Conservation (phyloP, 2,113 vertebrate genomes). For the Pao palembangensis region DNA sequence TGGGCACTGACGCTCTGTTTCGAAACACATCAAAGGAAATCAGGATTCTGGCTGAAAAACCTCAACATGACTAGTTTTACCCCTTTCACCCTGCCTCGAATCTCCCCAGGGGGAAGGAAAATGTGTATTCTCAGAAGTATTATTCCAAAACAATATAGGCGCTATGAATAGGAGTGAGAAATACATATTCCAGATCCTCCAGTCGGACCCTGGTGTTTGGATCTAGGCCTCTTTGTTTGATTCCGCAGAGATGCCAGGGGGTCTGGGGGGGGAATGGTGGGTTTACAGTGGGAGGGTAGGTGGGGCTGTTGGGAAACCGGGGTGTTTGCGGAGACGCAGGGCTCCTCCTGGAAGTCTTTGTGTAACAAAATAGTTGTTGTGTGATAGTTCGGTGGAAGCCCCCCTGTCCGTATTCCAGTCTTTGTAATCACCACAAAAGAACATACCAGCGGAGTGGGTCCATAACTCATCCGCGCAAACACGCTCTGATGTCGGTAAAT, state of each 20-base stretch:
- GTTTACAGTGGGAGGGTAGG: conserved; percentile 39
- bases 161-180: conserved; percentile 50
- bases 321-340: conserved; percentile 52
- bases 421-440: conserved; percentile 75
- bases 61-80: conserved; percentile 51
- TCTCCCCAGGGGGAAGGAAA: conserved; percentile 41
- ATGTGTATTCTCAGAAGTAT: conserved; percentile 56
- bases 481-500: conserved; percentile 75
- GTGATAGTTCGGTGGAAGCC: conserved; percentile 60
- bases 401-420: conserved; percentile 52
- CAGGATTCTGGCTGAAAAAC: conserved; percentile 50
- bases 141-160: conserved; percentile 45
- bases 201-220: conserved; percentile 41
- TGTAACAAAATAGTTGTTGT: conserved; percentile 70
- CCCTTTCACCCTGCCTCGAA: conserved; percentile 1
- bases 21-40: conserved; percentile 56
- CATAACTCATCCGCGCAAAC: conserved; percentile 76
- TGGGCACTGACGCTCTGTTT: conserved; percentile 49
- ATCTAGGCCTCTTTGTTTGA: conserved; percentile 53
- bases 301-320: conserved; percentile 15
- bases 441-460: conserved; percentile 71
- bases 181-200: conserved; percentile 61
- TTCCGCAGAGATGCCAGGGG: conserved; percentile 33
- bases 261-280: conserved; percentile 39
- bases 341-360: conserved; percentile 47